phyloP scores from a whole-genome alignment of 2,797 vertebrate species.

The Neostethus bicornis region DNA sequence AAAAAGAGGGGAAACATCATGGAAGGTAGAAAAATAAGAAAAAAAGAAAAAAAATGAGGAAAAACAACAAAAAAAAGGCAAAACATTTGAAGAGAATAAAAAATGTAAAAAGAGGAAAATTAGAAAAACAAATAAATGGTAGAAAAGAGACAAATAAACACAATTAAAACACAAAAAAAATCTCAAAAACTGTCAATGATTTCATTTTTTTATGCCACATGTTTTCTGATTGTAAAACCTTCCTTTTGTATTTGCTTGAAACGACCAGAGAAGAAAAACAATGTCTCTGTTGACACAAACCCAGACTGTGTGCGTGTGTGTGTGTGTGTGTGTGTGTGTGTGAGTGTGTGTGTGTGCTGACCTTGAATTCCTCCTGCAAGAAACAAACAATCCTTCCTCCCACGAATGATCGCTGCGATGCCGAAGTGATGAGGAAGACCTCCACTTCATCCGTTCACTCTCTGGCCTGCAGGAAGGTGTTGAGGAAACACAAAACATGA shows the following conservation, averaged over 20 bases:
- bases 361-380: slow-evolving; percentile 74
- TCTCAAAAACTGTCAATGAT: too few species aligned
- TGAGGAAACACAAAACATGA: slow-evolving; percentile 17
- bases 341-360: slow-evolving; percentile 52
- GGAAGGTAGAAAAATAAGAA: background rate
- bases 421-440: slow-evolving; percentile 61
- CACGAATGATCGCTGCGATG: slow-evolving; percentile 54
- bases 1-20: background rate
- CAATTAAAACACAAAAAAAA: too few species aligned
- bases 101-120: background rate
- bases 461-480: slow-evolving; percentile 68
- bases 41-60: background rate
- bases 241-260: slow-evolving; percentile 27
- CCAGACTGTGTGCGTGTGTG: slow-evolving; percentile 25
- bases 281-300: slow-evolving; percentile 32
- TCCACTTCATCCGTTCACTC: slow-evolving; percentile 74
- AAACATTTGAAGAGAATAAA: background rate
- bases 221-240: slow-evolving; percentile 19
- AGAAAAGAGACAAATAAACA: background rate
- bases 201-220: too few species aligned
- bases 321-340: slow-evolving; percentile 37
- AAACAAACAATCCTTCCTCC: slow-evolving; percentile 71
- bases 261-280: slow-evolving; percentile 33
- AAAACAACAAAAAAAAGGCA: background rate
- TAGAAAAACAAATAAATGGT: background rate